Conservation (phyloP, 2,113 vertebrate species). For the Scomber japonicus region DNA sequence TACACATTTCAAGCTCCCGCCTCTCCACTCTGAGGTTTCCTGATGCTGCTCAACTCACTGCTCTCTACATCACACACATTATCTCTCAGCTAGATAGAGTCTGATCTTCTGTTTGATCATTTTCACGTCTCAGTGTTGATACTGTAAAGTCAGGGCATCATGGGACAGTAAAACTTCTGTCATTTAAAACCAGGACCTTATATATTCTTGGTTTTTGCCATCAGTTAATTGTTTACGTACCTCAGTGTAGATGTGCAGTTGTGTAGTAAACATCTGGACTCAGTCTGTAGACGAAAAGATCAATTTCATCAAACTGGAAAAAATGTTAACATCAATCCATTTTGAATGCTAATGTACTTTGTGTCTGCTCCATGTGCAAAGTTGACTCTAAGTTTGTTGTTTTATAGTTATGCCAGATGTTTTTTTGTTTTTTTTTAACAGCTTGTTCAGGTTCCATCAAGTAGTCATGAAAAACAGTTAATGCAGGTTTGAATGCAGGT, state of each 20-base stretch:
- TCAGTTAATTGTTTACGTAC: not conserved
- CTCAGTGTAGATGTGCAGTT: not conserved
- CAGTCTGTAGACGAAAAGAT: no score
- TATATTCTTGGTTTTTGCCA: conserved; percentile 40
- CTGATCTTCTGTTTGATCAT: not conserved
- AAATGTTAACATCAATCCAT: no score
- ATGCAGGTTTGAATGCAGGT: no score
- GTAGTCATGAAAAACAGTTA: no score
- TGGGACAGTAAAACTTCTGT: not conserved
- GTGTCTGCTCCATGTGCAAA: no score
- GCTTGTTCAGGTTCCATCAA: no score
- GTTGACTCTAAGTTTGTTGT: no score
- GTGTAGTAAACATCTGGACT: not conserved
- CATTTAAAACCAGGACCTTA: not conserved
- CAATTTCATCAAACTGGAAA: no score
- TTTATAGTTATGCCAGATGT: no score
- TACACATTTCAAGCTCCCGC: conserved; percentile 41
- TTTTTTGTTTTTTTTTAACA: no score
- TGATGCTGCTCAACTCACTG: conserved; percentile 39
- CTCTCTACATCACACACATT: conserved; percentile 26
- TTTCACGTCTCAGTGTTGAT: not conserved
- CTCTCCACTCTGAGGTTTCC: conserved; percentile 24
- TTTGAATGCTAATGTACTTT: no score
- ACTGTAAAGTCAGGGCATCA: not conserved
- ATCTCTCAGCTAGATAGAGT: not conserved